These are phyloP conservation scores for Cremastinae sp. DNA, from an alignment of 2,888 invertebrate genomes.

Conservation along the genomic window DNA sequence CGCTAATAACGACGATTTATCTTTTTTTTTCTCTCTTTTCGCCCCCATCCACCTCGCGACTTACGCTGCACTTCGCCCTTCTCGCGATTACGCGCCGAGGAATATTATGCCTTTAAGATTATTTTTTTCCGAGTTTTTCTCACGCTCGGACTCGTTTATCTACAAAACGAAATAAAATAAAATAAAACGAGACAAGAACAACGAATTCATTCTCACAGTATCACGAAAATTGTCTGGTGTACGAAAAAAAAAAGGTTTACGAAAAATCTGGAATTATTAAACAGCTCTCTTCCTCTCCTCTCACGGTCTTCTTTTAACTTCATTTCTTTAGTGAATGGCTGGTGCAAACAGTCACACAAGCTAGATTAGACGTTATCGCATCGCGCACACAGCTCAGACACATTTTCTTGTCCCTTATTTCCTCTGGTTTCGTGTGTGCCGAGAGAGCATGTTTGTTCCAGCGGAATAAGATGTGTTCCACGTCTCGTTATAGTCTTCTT, in stretches of 20 bases:
- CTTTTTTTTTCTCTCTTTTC: constrained; percentile 67
- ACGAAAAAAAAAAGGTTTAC: not conserved
- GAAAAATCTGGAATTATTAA: constrained; percentile 40
- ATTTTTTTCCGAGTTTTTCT: constrained; percentile 31
- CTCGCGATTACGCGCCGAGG: constrained; percentile 29
- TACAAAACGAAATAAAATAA: not conserved
- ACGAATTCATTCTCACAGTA: constrained; percentile 43
- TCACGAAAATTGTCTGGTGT: not conserved
- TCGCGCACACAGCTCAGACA: constrained; percentile 24
- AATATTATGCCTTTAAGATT: constrained; percentile 16
- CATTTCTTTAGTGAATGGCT: constrained; percentile 19
- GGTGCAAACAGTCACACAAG: constrained; percentile 42
- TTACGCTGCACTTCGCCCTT: constrained; percentile 52
- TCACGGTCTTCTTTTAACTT: constrained; percentile 14
- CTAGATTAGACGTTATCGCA: constrained; percentile 54
- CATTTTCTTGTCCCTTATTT: constrained; percentile 11
- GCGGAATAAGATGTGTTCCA: constrained; percentile 32
- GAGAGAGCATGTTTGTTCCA: constrained; percentile 1
- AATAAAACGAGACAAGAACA: constrained; percentile 26
- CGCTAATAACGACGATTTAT: constrained; percentile 80
- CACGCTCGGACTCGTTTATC: constrained; percentile 19
- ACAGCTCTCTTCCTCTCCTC: constrained; percentile 35
- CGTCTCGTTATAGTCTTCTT: constrained; percentile 52
- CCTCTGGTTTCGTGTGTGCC: not conserved
- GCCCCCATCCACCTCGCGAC: constrained; percentile 65